Evolutionary conservation across 2,113 vertebrate species (phyloP).

Genomic region (Anolis sagrei): DNA sequence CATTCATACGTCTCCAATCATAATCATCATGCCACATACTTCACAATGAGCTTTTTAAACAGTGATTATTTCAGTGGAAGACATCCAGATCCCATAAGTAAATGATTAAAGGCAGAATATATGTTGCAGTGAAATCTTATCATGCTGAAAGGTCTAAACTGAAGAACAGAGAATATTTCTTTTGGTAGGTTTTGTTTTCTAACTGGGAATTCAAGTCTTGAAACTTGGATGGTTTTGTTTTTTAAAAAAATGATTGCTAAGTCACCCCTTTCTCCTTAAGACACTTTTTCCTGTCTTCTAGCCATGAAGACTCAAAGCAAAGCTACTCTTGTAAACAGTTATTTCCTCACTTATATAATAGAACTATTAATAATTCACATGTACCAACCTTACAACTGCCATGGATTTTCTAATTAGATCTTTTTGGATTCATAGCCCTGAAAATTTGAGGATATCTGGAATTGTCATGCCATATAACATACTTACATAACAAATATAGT

Average conservation of each 20-base stretch:
- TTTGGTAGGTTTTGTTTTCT: neutral
- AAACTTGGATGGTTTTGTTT: too few species aligned
- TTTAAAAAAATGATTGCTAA: too few species aligned
- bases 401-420: slow-evolving; percentile 34
- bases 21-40: too few species aligned
- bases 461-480: neutral
- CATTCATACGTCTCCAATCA: too few species aligned
- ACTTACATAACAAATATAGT: neutral
- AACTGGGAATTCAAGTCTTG: neutral
- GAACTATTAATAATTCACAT: slow-evolving; percentile 55
- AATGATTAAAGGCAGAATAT: neutral
- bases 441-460: slow-evolving; percentile 7
- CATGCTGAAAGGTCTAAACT: neutral
- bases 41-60: too few species aligned
- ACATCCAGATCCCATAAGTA: neutral
- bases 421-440: slow-evolving; percentile 27
- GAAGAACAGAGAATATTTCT: slow-evolving; percentile 25
- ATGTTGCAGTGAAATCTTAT: neutral
- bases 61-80: too few species aligned
- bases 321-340: slow-evolving; percentile 56
- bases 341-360: slow-evolving; percentile 53
- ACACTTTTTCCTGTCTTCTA: slow-evolving; percentile 40
- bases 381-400: slow-evolving; percentile 37
- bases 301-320: neutral
- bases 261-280: neutral